Conservation (phyloP, 2,888 invertebrate genomes). For the Troides oblongomaculatus region DNA sequence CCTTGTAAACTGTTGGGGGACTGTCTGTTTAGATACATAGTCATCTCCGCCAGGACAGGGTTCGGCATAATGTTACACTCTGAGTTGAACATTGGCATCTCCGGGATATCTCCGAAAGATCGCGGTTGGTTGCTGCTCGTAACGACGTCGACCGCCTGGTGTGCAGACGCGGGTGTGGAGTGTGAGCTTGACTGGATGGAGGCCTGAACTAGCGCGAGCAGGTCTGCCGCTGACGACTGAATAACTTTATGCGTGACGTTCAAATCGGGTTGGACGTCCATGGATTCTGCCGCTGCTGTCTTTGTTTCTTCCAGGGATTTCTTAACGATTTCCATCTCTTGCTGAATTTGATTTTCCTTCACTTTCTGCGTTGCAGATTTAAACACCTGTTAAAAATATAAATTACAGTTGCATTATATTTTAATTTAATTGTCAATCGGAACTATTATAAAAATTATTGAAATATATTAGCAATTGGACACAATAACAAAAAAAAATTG, state of each 20-base stretch:
- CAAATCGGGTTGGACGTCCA: background rate
- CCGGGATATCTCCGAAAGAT: constrained; percentile 63
- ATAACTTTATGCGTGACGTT: constrained; percentile 28
- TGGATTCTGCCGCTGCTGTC: background rate
- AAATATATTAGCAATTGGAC: too few relatives aligned
- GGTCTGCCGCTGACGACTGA: constrained; percentile 50
- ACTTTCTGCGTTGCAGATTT: constrained; percentile 88
- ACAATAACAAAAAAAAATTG: too few relatives aligned
- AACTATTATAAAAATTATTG: too few relatives aligned
- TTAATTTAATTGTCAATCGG: too few relatives aligned
- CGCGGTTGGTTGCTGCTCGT: constrained; percentile 54
- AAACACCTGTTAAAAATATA: constrained; percentile 70
- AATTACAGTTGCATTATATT: background rate
- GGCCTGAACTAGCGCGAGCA: constrained; percentile 67
- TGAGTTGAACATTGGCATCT: constrained; percentile 27
- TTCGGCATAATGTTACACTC: background rate
- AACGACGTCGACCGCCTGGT: constrained; percentile 46
- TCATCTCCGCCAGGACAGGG: background rate
- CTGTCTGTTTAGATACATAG: constrained; percentile 5
- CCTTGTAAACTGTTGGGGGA: constrained; percentile 10
- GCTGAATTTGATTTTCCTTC: constrained; percentile 80
- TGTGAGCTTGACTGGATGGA: constrained; percentile 52
- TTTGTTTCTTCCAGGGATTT: constrained; percentile 63
- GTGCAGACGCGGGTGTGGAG: constrained; percentile 29
- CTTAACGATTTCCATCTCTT: constrained; percentile 79